These are phyloP conservation scores for Sebastes schlegelii DNA, from an alignment of 2,113 vertebrate species.

Conservation along the genomic window DNA sequence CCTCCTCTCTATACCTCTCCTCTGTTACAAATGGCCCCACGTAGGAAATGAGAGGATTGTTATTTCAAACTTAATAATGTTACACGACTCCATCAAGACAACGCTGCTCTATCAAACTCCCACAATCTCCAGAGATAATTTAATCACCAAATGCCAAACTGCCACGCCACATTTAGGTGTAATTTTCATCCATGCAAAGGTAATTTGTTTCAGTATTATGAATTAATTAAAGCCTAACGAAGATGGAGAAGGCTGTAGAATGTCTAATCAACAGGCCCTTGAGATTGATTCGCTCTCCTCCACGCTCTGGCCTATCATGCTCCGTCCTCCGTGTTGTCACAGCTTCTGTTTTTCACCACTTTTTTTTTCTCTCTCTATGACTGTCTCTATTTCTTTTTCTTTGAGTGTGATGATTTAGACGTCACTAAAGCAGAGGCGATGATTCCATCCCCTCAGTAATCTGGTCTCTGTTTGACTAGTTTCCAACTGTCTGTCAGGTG, in stretches of 20 bases:
- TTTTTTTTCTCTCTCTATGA: slow-evolving; percentile 11
- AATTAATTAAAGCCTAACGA: slow-evolving; percentile 89
- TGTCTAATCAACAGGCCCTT: slow-evolving; percentile 84
- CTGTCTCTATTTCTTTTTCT: slow-evolving; percentile 12
- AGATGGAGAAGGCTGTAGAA: slow-evolving; percentile 86
- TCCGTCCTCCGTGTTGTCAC: slow-evolving; percentile 55
- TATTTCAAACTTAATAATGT: slow-evolving; percentile 85
- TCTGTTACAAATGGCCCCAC: slow-evolving; percentile 73
- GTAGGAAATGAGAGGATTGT: slow-evolving; percentile 79
- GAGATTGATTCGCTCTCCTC: slow-evolving; percentile 81
- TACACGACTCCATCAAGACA: slow-evolving; percentile 81
- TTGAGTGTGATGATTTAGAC: slow-evolving; percentile 13
- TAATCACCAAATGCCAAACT: slow-evolving; percentile 87
- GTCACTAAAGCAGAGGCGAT: slow-evolving; percentile 8
- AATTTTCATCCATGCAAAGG: slow-evolving; percentile 87
- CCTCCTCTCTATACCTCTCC: slow-evolving; percentile 1
- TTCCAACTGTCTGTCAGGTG: slow-evolving; percentile 4
- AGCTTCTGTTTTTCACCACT: slow-evolving; percentile 19
- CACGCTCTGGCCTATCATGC: slow-evolving; percentile 57
- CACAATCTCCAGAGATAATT: slow-evolving; percentile 84
- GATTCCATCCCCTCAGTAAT: not conserved
- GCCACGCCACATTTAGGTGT: slow-evolving; percentile 87
- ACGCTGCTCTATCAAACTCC: slow-evolving; percentile 82
- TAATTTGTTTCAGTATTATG: slow-evolving; percentile 90
- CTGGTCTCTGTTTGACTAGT: not conserved